Base-by-base conservation (phyloP, 2,113 vertebrate genomes). In the Trachemys scripta region DNA sequence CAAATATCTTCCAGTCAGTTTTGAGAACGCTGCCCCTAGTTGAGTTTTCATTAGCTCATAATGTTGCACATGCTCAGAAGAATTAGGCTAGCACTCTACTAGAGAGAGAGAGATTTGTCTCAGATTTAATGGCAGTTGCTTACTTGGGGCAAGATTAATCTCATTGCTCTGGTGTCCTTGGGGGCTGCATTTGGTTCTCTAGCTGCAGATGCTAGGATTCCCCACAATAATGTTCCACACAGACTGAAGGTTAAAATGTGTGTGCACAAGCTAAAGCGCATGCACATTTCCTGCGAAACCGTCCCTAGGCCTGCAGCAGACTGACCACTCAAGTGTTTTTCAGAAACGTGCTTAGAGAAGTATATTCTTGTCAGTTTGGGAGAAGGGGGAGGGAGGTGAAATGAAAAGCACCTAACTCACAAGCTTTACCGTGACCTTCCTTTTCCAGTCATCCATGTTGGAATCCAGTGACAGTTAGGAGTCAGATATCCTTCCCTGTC, bases 321-420 rank as follows among this genome's bases (percentile, higher is more conserved):
- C 59, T 62, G 59, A 78, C 25, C 25, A 13, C 38, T 47, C 19
- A 10, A 38, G 47, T 11, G 11, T 7, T 50, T 27, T 14, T 80
- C 25, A 31, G 78, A 45, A 19, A 19, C 5, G 2, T 50, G 78
- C 10, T 80, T 29, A 31, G 47, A 22, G 35, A 29, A 27, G 42
- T 29, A 19, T 38, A 50, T 14, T 80, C 38, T 35, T 80, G 47
- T 16, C 25, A 29, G 16, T 31, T 50, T 31, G 24, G 12, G 6
- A 4, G 10, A 4, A 22, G 13, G 4, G 49, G 12, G 9, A 19
- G 4, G 29, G 5, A 16, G n/a, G 12, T 16, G 29, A 5, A 49
- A 49, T 27, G 19, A 80, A 25, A 80, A 20, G 45, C 8, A 16
- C 10, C 47, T 80, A 10, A 10, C 65, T 65, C 59, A 24, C 57